Conservation (phyloP, 2,888 invertebrate species). For the Schizotus pectinicornis region DNA sequence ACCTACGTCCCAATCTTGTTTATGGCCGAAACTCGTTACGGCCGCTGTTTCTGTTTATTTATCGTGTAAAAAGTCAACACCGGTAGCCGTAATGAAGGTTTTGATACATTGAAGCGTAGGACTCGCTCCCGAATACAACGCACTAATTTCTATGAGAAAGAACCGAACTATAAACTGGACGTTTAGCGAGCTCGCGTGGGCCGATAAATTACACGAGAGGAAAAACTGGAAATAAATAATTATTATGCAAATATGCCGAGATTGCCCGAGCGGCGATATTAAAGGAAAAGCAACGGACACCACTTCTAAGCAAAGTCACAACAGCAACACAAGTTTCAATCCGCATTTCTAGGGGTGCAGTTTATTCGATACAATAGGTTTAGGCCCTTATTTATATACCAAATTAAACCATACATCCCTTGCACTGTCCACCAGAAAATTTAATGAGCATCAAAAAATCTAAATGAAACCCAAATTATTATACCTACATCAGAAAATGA, state of each 20-base stretch:
- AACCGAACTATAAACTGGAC: not conserved
- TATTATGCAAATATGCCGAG: constrained; percentile 3
- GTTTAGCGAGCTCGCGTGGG: constrained; percentile 8
- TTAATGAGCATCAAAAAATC: too few species aligned
- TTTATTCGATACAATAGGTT: too few species aligned
- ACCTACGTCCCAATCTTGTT: constrained; percentile 48
- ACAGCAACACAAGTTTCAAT: too few species aligned
- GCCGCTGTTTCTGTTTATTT: constrained; percentile 42
- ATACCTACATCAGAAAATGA: too few species aligned
- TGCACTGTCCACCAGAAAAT: too few species aligned
- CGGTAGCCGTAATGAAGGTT: constrained; percentile 41
- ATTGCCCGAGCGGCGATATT: too few species aligned
- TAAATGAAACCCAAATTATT: too few species aligned
- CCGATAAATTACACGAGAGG: constrained; percentile 10
- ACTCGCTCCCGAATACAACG: constrained; percentile 11
- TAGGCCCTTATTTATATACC: too few species aligned
- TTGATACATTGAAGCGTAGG: constrained; percentile 31
- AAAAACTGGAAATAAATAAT: constrained; percentile 8
- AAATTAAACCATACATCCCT: too few species aligned
- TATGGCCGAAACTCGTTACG: constrained; percentile 46
- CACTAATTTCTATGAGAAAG: constrained; percentile 8
- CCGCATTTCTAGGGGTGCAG: too few species aligned
- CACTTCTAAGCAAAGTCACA: too few species aligned
- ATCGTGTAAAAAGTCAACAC: constrained; percentile 41
- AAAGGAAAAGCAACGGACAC: too few species aligned